Base-by-base conservation (phyloP, 2,888 invertebrate species). In the Leucoptera coffeella region DNA sequence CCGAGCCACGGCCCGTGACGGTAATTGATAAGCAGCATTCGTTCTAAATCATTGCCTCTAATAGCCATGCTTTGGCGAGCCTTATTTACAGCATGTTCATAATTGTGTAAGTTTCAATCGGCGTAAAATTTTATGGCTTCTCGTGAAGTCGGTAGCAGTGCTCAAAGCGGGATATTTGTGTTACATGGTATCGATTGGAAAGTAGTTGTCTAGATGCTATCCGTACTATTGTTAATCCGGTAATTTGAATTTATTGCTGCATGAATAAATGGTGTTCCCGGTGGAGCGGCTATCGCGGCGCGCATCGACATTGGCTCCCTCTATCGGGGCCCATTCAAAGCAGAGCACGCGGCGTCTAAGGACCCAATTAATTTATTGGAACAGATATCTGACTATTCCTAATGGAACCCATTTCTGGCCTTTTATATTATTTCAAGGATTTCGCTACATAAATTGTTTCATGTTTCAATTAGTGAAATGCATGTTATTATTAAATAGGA, bases 161-260 rank as follows among this genome's bases (percentile, higher is more conserved):
- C 17, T 13, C 23, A 15, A 42, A 45, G 41, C 41, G 36, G 42
- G 4, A 26, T 21, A 11, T 26, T 11, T 12, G 22, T 27, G 22
- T 27, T 22, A 10, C 39, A 43, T 45, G 42, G 39, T 52, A 54
- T 50, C 48, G 42, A 38, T 37, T 35, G 37, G 45, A 42, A 43
- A 48, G 47, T 53, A 56, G 38, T 42, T 39, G 41, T 31, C 38
- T 39, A 53, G 65, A 65, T 67, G 50, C 44, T 64, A 71, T 69
- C 69, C 61, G 36, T 47, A 53, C 56, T 65, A 67, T 67, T 67
- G 67, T 69, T 65, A 65, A 69, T 69, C 62, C 67, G 45, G 67
- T 71, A 71, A 71, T 71, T 71, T 69, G 69, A 71, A 71, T 71
- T 71, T 71, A 71, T 71, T 67, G 64, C 67, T 48, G 47, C 55